Evolutionary conservation across 2,797 vertebrate species (phyloP).

Genomic region (Notamacropus eugenii): DNA sequence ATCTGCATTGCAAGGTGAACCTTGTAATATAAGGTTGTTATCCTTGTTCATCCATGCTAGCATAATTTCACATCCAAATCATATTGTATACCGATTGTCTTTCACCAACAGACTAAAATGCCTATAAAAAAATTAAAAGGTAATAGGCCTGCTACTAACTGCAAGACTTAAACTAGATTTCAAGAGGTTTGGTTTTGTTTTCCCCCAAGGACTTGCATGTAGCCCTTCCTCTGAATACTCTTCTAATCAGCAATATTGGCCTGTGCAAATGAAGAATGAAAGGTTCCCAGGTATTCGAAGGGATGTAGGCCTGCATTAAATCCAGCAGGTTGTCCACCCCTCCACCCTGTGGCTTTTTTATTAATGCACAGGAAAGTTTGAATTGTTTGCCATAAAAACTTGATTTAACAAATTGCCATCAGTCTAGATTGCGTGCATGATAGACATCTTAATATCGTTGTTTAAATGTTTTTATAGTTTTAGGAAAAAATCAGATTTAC

Average conservation of each 20-base stretch:
- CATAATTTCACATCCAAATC: conserved; percentile 4
- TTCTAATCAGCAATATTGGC: not conserved
- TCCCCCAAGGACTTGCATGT: not conserved
- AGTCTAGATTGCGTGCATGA: conserved; percentile 1
- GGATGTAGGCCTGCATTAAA: not conserved
- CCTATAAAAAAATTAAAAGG: conserved; percentile 30
- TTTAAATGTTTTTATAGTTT: conserved; percentile 29
- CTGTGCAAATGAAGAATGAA: not conserved
- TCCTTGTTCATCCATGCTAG: not conserved
- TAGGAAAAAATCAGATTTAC: not conserved
- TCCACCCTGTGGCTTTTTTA: not conserved
- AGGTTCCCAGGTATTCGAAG: not conserved
- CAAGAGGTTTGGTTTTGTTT: conserved; percentile 26
- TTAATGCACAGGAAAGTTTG: not conserved
- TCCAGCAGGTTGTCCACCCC: not conserved
- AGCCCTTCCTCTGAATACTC: not conserved
- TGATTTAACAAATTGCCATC: conserved; percentile 5
- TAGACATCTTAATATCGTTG: not conserved
- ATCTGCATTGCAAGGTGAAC: conserved; percentile 26
- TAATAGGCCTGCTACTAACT: not conserved
- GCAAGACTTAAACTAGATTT: conserved; percentile 7
- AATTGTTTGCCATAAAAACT: not conserved
- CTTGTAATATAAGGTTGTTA: not conserved
- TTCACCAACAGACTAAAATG: conserved; percentile 11
- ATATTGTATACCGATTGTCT: not conserved